Base-by-base conservation (phyloP, 2,113 vertebrate genomes). In the Chamaea fasciata region DNA sequence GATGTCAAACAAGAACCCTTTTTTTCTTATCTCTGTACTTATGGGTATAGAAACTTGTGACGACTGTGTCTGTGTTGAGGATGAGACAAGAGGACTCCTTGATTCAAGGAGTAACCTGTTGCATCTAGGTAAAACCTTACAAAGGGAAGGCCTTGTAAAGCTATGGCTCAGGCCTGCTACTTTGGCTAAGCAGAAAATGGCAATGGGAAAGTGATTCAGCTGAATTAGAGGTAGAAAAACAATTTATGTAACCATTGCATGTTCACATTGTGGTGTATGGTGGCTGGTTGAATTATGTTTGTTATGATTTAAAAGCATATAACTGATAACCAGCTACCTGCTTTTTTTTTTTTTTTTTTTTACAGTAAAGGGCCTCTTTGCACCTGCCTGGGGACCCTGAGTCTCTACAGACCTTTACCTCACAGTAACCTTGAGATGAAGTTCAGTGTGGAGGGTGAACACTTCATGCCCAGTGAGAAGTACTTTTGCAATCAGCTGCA, bases 191-290 rank as follows among this genome's bases (percentile, higher is more conserved):
- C 11, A 35, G 19, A 35, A 23, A 44, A 53, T 39, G 14, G 28
- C 30, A 42, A 20, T 42, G 46, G 60, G 19, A 23, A 30, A 24
- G 39, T 19, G 24, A 18, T 26, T 23, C 31, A 64, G 31, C 31
- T 35, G 39, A 53, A 44, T 28, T 23, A 44, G 31, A 30, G 26
- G 39, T 28, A 17, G 13, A 44, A 77, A 64, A 42, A 16, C 9
- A 53, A 64, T 11, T 35, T 22, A 14, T 53, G 39, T 3, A 23
- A 35, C 49, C 49, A 19, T 1, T 0, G 3, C 0, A 3, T 23
- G 39, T 4, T 44, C 49, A 14, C 24, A 11, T 28, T 0, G 2
- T 17, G 7, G 28, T 16, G 4, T 3, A 10, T 21, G 8, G 28
- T 39, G 17, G 11, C 28, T 17, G 12, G 9, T 2, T 44, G 59